Evolutionary conservation across 2,888 invertebrate genomes (phyloP), one percentile per base, ranked within the genome.

Genomic region (Megaustenia siamemsis): DNA sequence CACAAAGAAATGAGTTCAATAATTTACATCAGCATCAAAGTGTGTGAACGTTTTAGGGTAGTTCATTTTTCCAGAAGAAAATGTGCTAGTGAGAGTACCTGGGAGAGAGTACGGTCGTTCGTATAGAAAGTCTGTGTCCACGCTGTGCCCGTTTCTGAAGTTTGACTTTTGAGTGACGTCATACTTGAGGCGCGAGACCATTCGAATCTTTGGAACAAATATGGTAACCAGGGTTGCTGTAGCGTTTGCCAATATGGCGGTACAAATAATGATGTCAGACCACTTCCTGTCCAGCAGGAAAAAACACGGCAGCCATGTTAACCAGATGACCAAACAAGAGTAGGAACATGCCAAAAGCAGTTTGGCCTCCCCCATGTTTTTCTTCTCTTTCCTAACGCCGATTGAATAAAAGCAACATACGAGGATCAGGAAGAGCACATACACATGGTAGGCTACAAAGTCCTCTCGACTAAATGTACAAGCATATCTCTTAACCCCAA

Each of bases 361-460:
- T 45, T 97, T 96, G 45, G 98, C 97, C 94, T 98, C 98, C 77
- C 98, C 96, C 94, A 97, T 97, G 94, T 98, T 98, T 94, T 98
- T 98, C 83, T 97, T 96, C 86, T 98, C 97, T 81, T 97, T 96
- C 78, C 94, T 91, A 78, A 98, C 97, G 92, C 97, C 96, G 32
- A 97, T 95, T 82, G 98, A 97, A 91, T 98, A 95, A 84, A 97
- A 96, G 86, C 97, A 96, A 86, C 97, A 97, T 90, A 97, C 96
- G 66, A 97, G 94, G 89, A 98, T 96, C 83, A 98, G 95, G 92
- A 97, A 96, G 88, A 97, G 96, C 76, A 97, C 97, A 94, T 98
- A 95, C 91, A 96, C 96, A 89, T 97, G 95, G 69, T 97, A 97
- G 88, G 97, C 94, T 84, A 97, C 94, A 80, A 91, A 91, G 49